These are phyloP conservation scores for Dromiciops gliroides DNA, from an alignment of 2,113 vertebrate genomes.

Conservation along the genomic window DNA sequence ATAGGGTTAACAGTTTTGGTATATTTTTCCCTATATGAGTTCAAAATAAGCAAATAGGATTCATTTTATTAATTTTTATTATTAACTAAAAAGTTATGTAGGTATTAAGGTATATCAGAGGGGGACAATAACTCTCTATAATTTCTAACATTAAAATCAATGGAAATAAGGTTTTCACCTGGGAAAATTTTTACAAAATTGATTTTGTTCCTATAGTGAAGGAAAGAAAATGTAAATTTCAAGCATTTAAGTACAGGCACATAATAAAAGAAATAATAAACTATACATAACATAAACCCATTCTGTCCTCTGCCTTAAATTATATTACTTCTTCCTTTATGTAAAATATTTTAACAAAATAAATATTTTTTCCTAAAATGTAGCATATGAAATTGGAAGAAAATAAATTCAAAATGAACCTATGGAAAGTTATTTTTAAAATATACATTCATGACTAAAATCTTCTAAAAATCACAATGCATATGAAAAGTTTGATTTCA, in stretches of 20 bases:
- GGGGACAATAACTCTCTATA: neutral
- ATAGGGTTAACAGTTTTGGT: neutral
- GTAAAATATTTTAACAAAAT: neutral
- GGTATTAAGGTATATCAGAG: neutral
- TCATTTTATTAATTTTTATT: neutral
- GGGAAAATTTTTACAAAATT: neutral
- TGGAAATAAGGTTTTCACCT: neutral
- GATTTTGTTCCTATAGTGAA: neutral
- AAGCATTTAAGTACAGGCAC: neutral
- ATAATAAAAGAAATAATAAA: neutral
- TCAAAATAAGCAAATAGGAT: neutral
- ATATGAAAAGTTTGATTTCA: conserved; percentile 15
- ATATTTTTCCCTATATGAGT: neutral
- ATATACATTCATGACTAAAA: neutral
- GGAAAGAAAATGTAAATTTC: neutral
- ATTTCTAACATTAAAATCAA: neutral
- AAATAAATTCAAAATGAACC: neutral
- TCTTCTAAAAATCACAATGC: neutral
- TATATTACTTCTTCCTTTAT: neutral
- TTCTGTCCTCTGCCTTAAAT: neutral
- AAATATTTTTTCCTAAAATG: neutral
- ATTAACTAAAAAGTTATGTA: neutral
- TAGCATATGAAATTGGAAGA: neutral
- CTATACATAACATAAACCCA: neutral
- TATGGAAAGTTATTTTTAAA: neutral